Evolutionary conservation across 2,797 vertebrate species (phyloP).

Genomic region (Mormyrus proboscirostris): DNA sequence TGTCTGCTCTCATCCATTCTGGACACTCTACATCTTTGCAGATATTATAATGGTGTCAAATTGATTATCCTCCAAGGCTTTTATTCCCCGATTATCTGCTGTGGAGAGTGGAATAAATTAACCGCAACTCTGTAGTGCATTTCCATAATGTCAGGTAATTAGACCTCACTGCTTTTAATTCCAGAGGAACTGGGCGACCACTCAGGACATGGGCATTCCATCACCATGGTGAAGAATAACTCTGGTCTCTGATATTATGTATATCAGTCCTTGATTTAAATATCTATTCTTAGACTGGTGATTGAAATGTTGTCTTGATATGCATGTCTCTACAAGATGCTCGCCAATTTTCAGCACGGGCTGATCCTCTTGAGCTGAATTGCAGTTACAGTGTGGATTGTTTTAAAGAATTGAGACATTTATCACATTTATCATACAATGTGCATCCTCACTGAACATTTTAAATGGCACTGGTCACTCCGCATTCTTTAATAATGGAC

Average conservation of each 20-base stretch:
- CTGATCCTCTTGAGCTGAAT: not conserved
- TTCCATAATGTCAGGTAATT: constrained; percentile 64
- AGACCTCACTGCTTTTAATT: constrained; percentile 17
- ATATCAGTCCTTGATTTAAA: not conserved
- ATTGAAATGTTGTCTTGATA: constrained; percentile 33
- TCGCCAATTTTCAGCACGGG: not conserved
- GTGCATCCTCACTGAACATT: not conserved
- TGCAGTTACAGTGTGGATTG: not conserved
- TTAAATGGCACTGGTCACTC: not conserved
- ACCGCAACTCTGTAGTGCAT: constrained; percentile 56
- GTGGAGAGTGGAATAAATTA: constrained; percentile 51
- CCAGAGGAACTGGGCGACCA: not conserved
- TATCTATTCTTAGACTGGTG: not conserved
- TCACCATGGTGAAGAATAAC: not conserved
- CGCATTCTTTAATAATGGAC: not conserved
- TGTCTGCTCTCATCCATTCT: constrained; percentile 34
- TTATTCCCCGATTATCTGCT: constrained; percentile 56
- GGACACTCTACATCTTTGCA: constrained; percentile 25
- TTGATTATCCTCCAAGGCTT: constrained; percentile 59
- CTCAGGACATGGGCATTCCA: not conserved
- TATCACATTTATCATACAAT: not conserved
- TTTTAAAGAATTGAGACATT: not conserved
- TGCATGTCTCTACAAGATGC: constrained; percentile 27
- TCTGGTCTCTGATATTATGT: not conserved
- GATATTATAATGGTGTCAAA: constrained; percentile 45